These are phyloP conservation scores for Enteromius radiatus DNA, from an alignment of 2,797 vertebrate genomes.

Conservation along the genomic window DNA sequence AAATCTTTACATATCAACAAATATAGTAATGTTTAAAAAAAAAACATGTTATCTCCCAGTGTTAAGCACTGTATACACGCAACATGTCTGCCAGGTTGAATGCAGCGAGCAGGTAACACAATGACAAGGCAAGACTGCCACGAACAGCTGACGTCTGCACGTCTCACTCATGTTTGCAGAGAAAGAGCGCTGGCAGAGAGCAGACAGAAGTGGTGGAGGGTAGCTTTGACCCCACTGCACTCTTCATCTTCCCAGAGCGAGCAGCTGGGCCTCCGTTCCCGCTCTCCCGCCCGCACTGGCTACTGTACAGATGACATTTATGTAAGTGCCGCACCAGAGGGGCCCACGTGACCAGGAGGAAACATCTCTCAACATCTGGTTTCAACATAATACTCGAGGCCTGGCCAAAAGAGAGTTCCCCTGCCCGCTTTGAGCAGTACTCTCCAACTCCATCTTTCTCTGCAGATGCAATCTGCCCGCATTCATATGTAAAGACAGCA, in stretches of 20 bases:
- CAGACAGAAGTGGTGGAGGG: slow-evolving; percentile 37
- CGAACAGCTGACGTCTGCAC: background rate
- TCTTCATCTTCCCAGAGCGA: slow-evolving; percentile 43
- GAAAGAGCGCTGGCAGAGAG: slow-evolving; percentile 15
- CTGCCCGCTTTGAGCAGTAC: background rate
- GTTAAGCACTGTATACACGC: background rate
- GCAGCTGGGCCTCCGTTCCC: slow-evolving; percentile 42
- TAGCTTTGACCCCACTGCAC: slow-evolving; percentile 40
- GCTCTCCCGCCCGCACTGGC: slow-evolving; percentile 52
- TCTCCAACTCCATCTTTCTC: slow-evolving; percentile 35
- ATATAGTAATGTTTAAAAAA: background rate
- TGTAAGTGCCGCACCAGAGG: slow-evolving; percentile 61
- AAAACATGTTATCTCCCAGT: background rate
- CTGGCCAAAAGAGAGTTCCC: slow-evolving; percentile 53
- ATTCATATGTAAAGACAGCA: slow-evolving; percentile 20
- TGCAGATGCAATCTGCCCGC: slow-evolving; percentile 39
- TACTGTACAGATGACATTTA: slow-evolving; percentile 68
- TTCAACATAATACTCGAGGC: slow-evolving; percentile 58
- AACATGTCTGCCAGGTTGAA: background rate
- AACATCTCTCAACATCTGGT: slow-evolving; percentile 68
- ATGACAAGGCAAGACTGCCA: slow-evolving; percentile 8
- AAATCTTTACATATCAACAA: background rate
- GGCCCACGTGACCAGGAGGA: slow-evolving; percentile 61
- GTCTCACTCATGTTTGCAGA: slow-evolving; percentile 18
- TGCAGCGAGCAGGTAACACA: background rate